Base-by-base conservation (phyloP, 2,797 vertebrate species). In the Myotis daubentonii region DNA sequence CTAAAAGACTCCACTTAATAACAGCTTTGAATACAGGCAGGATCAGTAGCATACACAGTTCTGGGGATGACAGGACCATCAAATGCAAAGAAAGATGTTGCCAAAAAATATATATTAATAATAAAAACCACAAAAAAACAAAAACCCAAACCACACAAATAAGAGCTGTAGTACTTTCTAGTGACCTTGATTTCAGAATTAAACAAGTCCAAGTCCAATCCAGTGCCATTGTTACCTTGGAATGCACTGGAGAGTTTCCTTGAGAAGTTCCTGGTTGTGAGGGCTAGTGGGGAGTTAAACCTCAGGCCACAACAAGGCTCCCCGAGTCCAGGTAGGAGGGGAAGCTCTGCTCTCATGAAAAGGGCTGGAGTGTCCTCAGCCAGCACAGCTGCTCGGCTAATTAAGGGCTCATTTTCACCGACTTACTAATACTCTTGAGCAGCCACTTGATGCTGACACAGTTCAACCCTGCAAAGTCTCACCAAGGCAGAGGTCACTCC, bases 1-100 rank as follows among this genome's bases (percentile, higher is more conserved):
- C 98, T 98, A 98, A 99, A 99, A 98, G 98, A 98, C 98, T 98
- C 98, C 98, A 98, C 98, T 99, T 99, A 99, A 99, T 98, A 98
- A 98, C 98, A 98, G 98, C 98, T 99, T 99, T 99, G 98, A 99
- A 98, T 98, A 98, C 98, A 98, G 98, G 97, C 98, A 98, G 98
- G 98, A 98, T 98, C 98, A 98, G 98, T 98, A 98, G 98, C 98
- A 97, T 97, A 97, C 97, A 98, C 98, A 97, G 98, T 98, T 98
- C 98, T 98, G 97, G 97, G 97, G 98, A 98, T 98, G 98, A 98
- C 98, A 98, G 98, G 98, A 97, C 95, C 97, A 71, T 98, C 98
- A 98, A 98, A 98, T 97, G 98, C 98, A 98, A 98, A 98, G 98
- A 98, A 98, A 98, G 97, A 98, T 98, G 98, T 98, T 98, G 98